These are phyloP conservation scores for Trichogramma evanescens DNA, from an alignment of 2,888 invertebrate species.

Conservation along the genomic window DNA sequence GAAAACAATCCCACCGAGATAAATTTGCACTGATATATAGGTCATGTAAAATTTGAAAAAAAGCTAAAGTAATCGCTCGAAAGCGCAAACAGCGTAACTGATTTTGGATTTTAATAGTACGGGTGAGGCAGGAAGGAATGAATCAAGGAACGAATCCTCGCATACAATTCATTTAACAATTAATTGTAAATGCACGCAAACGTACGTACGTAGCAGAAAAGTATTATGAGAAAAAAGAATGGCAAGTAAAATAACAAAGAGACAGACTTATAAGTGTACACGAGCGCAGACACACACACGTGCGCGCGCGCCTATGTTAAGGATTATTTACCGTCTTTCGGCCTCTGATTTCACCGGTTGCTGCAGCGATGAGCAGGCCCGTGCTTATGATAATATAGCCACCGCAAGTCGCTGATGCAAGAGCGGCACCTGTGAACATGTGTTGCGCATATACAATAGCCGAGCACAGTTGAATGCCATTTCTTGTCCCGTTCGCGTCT, in stretches of 20 bases:
- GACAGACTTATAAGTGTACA: neutral
- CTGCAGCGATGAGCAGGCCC: constrained; percentile 60
- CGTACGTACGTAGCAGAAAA: neutral
- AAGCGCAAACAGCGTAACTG: too few relatives aligned
- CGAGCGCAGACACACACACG: neutral
- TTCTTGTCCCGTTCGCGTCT: too few relatives aligned
- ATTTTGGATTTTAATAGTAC: too few relatives aligned
- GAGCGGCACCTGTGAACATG: constrained; percentile 39
- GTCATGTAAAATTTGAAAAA: too few relatives aligned
- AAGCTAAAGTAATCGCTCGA: too few relatives aligned
- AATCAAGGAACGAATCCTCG: constrained; percentile 7
- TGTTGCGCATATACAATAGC: neutral
- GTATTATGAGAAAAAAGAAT: neutral
- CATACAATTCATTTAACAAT: neutral
- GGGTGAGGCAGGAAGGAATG: constrained; percentile 17
- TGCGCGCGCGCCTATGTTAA: neutral
- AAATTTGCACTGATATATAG: too few relatives aligned
- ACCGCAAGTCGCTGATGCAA: constrained; percentile 45
- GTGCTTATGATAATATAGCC: constrained; percentile 66
- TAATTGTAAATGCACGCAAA: too few relatives aligned
- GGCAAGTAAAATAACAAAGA: neutral
- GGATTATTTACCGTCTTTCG: constrained; percentile 48
- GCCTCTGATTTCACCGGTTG: constrained; percentile 59
- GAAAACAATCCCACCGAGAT: too few relatives aligned
- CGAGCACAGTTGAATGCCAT: too few relatives aligned